These are phyloP conservation scores for Oscheius sp. DNA, from an alignment of 2,888 invertebrate genomes.

Conservation along the genomic window DNA sequence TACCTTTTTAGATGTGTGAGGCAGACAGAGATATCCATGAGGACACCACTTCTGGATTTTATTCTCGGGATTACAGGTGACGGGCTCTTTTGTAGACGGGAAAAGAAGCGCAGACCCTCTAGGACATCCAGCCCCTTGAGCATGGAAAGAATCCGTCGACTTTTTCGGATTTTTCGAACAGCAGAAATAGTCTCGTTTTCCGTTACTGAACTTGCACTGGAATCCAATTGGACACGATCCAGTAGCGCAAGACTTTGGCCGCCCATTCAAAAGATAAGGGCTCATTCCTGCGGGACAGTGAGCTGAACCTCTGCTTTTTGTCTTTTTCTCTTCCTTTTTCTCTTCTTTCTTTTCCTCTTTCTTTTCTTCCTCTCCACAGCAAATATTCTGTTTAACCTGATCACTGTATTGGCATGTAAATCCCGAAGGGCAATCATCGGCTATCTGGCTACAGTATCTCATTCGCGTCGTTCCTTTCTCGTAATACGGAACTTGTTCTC, in stretches of 20 bases:
- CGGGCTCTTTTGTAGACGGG: conserved; percentile 54
- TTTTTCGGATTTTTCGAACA: conserved; percentile 53
- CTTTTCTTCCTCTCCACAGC: conserved; percentile 42
- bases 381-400: conserved; percentile 45
- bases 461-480: conserved; percentile 36
- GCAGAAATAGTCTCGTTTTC: conserved; percentile 53
- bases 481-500: conserved; percentile 41
- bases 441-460: conserved; percentile 41
- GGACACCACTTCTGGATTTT: conserved; percentile 43
- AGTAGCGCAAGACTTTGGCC: conserved; percentile 54
- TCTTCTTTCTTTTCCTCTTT: neutral
- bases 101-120: conserved; percentile 52
- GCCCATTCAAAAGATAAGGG: conserved; percentile 53
- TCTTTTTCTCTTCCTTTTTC: conserved; percentile 14
- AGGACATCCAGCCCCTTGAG: conserved; percentile 46
- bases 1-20: conserved; percentile 37
- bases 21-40: conserved; percentile 49
- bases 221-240: conserved; percentile 57
- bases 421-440: conserved; percentile 48
- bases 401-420: conserved; percentile 53
- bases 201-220: conserved; percentile 55
- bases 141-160: conserved; percentile 32
- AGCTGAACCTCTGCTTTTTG: conserved; percentile 6
- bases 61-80: conserved; percentile 51
- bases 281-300: conserved; percentile 57